A percentile compares a stretch with the other conserved stretches of the same genome.
Conservation (phyloP, 2,113 vertebrate genomes). For the Siniperca knerii region DNA sequence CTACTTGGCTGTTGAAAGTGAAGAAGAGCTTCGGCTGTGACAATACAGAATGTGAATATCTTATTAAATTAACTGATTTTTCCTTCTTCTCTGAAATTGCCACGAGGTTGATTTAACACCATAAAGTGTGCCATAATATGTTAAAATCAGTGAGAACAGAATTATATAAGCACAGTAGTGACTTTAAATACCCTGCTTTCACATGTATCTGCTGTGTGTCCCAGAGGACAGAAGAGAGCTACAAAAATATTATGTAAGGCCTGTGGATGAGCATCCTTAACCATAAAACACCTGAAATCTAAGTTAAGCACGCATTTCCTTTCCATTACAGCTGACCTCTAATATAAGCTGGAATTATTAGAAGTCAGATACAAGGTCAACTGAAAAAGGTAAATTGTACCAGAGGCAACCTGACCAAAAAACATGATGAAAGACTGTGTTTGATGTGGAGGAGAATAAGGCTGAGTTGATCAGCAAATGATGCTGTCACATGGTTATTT, state of each 20-base stretch:
- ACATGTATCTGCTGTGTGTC: slow-evolving; percentile 2
- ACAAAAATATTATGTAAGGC: neutral
- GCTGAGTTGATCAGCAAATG: slow-evolving; percentile 16
- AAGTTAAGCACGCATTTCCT: slow-evolving; percentile 9
- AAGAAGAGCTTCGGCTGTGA: neutral
- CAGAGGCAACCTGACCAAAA: neutral
- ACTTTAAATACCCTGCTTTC: slow-evolving; percentile 12
- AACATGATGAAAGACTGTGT: neutral
- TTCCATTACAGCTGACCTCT: slow-evolving; percentile 5
- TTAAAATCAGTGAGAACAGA: neutral
- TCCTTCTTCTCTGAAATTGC: slow-evolving; percentile 4
- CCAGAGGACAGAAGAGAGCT: neutral
- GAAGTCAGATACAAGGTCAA: slow-evolving; percentile 13
- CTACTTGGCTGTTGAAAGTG: neutral
- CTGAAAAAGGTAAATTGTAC: neutral
- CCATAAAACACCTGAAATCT: neutral
- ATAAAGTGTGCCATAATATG: neutral
- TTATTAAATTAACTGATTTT: neutral
- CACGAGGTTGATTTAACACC: neutral
- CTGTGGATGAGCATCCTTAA: neutral
- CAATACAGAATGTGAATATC: neutral
- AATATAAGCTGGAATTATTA: slow-evolving; percentile 2
- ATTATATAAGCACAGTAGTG: neutral
- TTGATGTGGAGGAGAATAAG: slow-evolving; percentile 10
- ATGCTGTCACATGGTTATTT: slow-evolving; percentile 7